Evolutionary conservation across 2,113 vertebrate species (phyloP), one percentile per base, ranked within the genome.

Genomic region (Otis tarda): DNA sequence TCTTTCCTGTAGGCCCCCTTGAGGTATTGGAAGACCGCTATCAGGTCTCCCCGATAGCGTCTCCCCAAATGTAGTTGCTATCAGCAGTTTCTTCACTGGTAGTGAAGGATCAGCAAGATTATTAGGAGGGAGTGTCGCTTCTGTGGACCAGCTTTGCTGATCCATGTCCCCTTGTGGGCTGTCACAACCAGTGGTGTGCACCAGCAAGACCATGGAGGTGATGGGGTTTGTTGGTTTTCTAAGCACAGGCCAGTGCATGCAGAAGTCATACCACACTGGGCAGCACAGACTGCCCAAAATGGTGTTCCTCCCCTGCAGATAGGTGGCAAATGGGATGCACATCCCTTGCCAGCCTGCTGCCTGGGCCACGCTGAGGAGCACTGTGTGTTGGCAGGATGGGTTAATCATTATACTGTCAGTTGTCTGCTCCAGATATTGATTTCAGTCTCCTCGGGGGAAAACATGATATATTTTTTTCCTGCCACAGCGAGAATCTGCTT

Each of bases 401-500:
- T 37, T 75, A 41, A 65, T 89, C 88, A 27, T 90, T 94, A 47
- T 14, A 61, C 84, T 83, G 47, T 67, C 75, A 67, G 20, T 20
- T 63, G 16, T n/a, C 88, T 94, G 81, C 86, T 93, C 76, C 78
- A 80, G 68, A 59, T 95, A 94, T 59, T 88, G 89, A 92, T 95
- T 92, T 60, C 69, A 79, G 75, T 69, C 83, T 93, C 75, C 78
- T 30, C 37, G 65, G 83, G 65, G 49, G 19, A 6, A 39, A 22
- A 73, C 91, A 83, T 65, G 85, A 30, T 1, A 1, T 55, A 13
- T 24, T 83, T 87, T 56, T 94, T 95, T 64, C 73, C 49, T 73
- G 28, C 70, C 80, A 68, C 57, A 82, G 74, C 87, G 95, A 39
- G 60, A 92, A 95, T 80, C 53, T 82, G 24, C 94, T 97, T 97